Evolutionary conservation across 2,888 invertebrate genomes (phyloP).

Genomic region (Lasius fuliginosus): DNA sequence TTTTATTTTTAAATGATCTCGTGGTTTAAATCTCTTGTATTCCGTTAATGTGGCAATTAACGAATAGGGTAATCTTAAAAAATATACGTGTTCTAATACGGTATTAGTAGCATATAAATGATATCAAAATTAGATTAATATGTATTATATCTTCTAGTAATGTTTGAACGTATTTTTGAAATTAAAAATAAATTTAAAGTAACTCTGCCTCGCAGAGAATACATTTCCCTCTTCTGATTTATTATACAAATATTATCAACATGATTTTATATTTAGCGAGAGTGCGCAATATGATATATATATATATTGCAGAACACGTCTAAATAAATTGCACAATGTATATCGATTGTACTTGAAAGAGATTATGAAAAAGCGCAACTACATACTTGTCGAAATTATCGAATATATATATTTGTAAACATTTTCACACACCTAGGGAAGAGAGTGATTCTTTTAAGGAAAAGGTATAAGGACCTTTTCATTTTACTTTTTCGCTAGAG

Average conservation of each 20-base stretch:
- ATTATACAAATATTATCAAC: slow-evolving; percentile 31
- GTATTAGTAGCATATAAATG: background rate
- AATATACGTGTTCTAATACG: slow-evolving; percentile 11
- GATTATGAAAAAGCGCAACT: slow-evolving; percentile 35
- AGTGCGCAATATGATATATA: background rate
- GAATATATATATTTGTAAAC: slow-evolving; percentile 24
- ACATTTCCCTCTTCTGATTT: slow-evolving; percentile 1
- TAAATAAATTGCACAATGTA: slow-evolving; percentile 29
- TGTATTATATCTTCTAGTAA: background rate
- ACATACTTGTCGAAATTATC: slow-evolving; percentile 8
- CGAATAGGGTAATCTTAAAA: slow-evolving; percentile 12
- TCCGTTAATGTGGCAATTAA: slow-evolving; percentile 39
- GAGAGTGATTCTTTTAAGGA: slow-evolving; percentile 23
- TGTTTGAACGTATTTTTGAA: background rate
- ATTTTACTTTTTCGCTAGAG: slow-evolving; percentile 24
- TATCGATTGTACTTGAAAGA: slow-evolving; percentile 23
- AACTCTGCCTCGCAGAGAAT: background rate
- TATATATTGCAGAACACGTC: background rate
- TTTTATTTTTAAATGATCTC: slow-evolving; percentile 38
- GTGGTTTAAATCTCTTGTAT: slow-evolving; percentile 38
- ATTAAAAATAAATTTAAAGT: slow-evolving; percentile 16
- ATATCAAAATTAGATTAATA: slow-evolving; percentile 12
- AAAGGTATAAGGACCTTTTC: slow-evolving; percentile 1
- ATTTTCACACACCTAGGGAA: slow-evolving; percentile 15
- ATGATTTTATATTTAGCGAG: slow-evolving; percentile 10